Evolutionary conservation across 2,888 invertebrate genomes (phyloP), one percentile per base, ranked within the genome.

Genomic region (Limenitis camilla): DNA sequence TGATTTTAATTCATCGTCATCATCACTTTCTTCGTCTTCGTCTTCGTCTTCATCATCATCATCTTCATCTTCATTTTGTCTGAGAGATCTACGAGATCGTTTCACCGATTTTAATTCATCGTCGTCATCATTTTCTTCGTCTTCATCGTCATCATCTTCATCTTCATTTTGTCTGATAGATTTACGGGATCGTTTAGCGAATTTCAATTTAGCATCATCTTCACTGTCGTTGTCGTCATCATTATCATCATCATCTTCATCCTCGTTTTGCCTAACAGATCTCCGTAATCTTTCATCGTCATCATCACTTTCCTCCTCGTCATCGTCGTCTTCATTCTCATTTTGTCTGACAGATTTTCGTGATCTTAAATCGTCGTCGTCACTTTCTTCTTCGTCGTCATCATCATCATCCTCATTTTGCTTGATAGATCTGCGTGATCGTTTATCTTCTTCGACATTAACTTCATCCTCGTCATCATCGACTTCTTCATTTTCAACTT

Each of bases 231-330:
- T 54, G 8, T 50, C 61, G 2, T 46, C 58, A 49, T 60, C 36
- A 41, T 63, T 62, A 29, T 62, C 56, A 4, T 56, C 57, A 9
- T 59, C 61, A n/a, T 43, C 52, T 40, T 55, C 59, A 5, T 52
- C 44, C 19, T 51, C 60, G 7, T 61, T 60, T 50, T 64, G 61
- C 47, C 56, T 33, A 28, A 40, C 60, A 9, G 49, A 42, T 42
- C 49, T 36, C 5, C 42, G 41, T 30, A 10, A 28, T n/a, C 56
- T 27, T 9, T 28, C 28, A 1, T 57, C 53, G 6, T 55, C 56
- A 50, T 50, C 44, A 7, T 54, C 42, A 10, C 7, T 10, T 9
- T 55, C 54, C 8, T 56, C 55, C 46, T 61, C 55, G 31, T 56
- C 53, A n/a, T n/a, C n/a, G 7, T 49, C 47, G 27, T 58, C 61